Evolutionary conservation across 2,888 invertebrate species (phyloP), one percentile per base, ranked within the genome.

Genomic region (Carpatolechia fugitivella): DNA sequence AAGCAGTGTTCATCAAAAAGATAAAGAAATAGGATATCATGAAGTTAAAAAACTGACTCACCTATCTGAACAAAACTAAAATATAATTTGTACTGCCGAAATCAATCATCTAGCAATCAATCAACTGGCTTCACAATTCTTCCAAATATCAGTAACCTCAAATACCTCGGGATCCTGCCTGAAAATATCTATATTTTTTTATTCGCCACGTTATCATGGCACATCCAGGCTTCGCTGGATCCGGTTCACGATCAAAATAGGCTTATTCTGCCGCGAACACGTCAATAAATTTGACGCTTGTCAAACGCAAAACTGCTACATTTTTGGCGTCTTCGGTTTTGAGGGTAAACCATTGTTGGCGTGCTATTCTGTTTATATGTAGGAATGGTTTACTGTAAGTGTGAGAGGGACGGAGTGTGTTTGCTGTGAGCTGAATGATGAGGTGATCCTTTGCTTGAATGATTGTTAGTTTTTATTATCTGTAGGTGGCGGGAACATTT

Each of bases 281-380:
- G 77, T 82, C 82, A 78, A 81, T 82, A 83, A 80, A 78, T 78
- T 74, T 82, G 82, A 80, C 79, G 80, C 74, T 81, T 82, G 79
- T 79, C 79, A 78, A 74, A 72, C 64, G 65, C 69, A 74, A 74
- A 80, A 77, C 70, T 64, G 76, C 76, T 74, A 81, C 69, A 74
- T 70, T 76, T 74, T 67, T 70, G 61, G 65, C 64, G 64, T 69
- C 70, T 70, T 72, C 60, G 64, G 68, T 70, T 74, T 70, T 70
- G 64, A 63, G 67, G 60, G 59, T 46, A 20, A 54, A 44, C 40
- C 47, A 16, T 40, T 31, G 13, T 40, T n/a, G 40, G 40, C 30
- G 47, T 57, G 57, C 51, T 54, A 54, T 57, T 56, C 24, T 46
- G 46, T 44, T 33, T 10, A n/a, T n/a, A n/a, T n/a, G n/a, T n/a